Evolutionary conservation across 2,113 vertebrate genomes (phyloP).

Genomic region (Xiphophorus couchianus): DNA sequence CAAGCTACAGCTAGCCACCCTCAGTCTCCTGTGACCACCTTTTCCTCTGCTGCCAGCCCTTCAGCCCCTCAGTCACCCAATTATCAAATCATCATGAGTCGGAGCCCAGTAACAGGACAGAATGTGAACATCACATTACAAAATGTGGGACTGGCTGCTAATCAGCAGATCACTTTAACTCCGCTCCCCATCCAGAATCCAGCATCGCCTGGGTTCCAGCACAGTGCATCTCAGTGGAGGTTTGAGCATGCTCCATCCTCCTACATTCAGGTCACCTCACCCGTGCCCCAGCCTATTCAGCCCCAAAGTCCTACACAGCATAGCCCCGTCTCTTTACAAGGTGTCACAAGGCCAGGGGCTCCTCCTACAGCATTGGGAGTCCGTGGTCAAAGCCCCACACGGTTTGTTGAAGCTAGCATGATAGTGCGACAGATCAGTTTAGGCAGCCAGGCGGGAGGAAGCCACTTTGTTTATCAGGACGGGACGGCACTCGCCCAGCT

Average conservation of each 20-base stretch:
- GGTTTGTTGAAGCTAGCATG: constrained; percentile 88
- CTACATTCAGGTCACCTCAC: constrained; percentile 91
- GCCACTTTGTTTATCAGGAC: constrained; percentile 91
- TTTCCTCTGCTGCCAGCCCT: constrained; percentile 87
- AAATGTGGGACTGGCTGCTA: constrained; percentile 86
- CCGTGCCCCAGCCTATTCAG: constrained; percentile 87
- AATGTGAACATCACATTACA: constrained; percentile 94
- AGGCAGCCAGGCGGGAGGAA: constrained; percentile 81
- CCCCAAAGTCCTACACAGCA: constrained; percentile 91
- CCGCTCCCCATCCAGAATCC: constrained; percentile 86
- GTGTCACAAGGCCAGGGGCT: constrained; percentile 81
- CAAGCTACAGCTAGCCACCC: constrained; percentile 81
- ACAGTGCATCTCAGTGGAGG: constrained; percentile 85
- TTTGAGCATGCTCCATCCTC: constrained; percentile 88
- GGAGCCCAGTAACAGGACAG: constrained; percentile 89
- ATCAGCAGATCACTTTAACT: constrained; percentile 91
- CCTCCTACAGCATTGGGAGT: constrained; percentile 82
- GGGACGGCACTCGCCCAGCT: constrained; percentile 87
- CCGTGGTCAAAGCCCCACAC: constrained; percentile 87
- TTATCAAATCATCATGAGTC: constrained; percentile 93
- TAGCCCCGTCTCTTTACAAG: constrained; percentile 84
- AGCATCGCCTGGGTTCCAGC: constrained; percentile 89
- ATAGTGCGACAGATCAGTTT: constrained; percentile 88
- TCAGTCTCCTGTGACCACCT: constrained; percentile 90
- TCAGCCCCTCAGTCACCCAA: constrained; percentile 91